Evolutionary conservation across 2,888 invertebrate species (phyloP), one percentile per base, ranked within the genome.

Genomic region (Formica aserva): DNA sequence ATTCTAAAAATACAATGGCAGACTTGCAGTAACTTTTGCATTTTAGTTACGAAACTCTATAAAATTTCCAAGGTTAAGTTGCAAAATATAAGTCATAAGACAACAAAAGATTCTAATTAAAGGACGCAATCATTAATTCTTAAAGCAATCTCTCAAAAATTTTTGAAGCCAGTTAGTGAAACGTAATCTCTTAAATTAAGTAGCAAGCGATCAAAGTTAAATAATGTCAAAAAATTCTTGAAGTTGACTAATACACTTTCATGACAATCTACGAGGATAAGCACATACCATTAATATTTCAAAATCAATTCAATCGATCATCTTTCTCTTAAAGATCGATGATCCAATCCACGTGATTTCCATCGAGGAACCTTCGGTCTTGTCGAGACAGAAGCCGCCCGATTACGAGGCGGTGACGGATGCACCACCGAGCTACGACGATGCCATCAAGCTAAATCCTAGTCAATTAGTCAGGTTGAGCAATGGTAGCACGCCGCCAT

Each of bases 351-450:
- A 97, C 94, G 96, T 97, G 85, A 97, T 97, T 88, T 96, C 96
- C 88, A 96, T 96, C 94, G 96, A 96, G 87, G 95, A 94, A 88
- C 93, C 94, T 62, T 95, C 96, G 87, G 95, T 95, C 89, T 95
- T 95, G 85, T 95, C 96, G 94, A 95, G 96, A 91, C 96, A 96
- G 92, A 97, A 97, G 93, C 97, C 97, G 52, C 97, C 97, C 2
- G 97, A 97, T 93, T 97, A 97, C 94, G 97, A 97, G 92, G 96
- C 96, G 9, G 97, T 97, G 76, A 96, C 96, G 11, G 96, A 96
- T 57, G 96, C 96, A 83, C 97, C 97, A 85, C 97, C 97, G 1
- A 96, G 96, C 26, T 97, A 97, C 94, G 97, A 97, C 93, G 97
- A 97, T 92, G 97, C 97, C 67, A 97, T 97, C 92, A 97, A 97